Conservation (phyloP, 2,797 vertebrate genomes). For the Sciaenops ocellatus region DNA sequence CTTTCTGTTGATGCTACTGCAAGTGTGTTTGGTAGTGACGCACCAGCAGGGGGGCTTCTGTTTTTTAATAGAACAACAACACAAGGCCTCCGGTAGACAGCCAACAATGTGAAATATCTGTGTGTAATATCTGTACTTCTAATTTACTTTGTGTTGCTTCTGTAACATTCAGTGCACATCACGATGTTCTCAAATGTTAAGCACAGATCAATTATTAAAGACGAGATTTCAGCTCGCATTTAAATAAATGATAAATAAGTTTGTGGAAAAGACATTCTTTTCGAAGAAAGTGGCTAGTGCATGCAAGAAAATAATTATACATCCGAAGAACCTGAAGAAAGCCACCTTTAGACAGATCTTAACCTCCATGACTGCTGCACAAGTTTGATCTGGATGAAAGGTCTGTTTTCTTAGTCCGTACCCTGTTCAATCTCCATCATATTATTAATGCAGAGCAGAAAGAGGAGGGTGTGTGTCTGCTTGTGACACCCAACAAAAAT, state of each 20-base stretch:
- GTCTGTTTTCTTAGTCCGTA: not conserved
- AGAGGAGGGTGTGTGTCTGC: not conserved
- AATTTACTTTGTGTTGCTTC: conserved; percentile 27
- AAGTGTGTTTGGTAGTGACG: conserved; percentile 24
- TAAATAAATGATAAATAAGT: conserved; percentile 58
- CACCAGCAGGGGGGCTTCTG: conserved; percentile 7
- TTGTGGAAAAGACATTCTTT: conserved; percentile 33
- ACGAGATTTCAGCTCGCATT: conserved; percentile 34
- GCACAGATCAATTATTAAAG: conserved; percentile 49
- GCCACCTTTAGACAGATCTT: not conserved
- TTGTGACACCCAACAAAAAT: not conserved
- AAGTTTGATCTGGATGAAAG: not conserved
- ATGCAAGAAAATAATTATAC: not conserved
- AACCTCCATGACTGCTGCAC: not conserved
- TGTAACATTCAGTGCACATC: conserved; percentile 35
- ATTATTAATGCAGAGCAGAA: not conserved
- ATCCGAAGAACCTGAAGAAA: not conserved
- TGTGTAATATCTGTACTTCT: conserved; percentile 7
- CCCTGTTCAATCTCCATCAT: not conserved
- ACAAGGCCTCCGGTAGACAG: conserved; percentile 10
- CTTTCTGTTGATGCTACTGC: conserved; percentile 42
- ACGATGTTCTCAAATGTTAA: conserved; percentile 46
- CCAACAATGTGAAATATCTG: conserved; percentile 25
- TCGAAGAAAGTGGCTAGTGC: not conserved
- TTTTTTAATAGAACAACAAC: conserved; percentile 45